Evolutionary conservation across 2,797 vertebrate genomes (phyloP).

Genomic region (Stomatorhinus walkeri): DNA sequence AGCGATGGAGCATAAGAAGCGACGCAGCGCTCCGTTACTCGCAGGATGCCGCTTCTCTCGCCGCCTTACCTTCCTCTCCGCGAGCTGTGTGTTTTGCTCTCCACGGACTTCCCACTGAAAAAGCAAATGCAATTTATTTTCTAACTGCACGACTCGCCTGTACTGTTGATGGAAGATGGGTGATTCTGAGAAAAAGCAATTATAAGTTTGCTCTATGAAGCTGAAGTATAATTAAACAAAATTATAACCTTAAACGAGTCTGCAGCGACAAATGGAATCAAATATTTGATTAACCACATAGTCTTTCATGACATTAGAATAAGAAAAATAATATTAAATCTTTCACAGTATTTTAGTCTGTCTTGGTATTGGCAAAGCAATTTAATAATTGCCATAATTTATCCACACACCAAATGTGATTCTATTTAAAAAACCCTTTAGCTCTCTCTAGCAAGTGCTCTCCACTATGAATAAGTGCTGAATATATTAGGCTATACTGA

Average conservation of each 20-base stretch:
- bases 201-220: neutral
- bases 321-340: neutral
- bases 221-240: conserved; percentile 2
- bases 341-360: neutral
- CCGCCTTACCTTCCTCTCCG: neutral
- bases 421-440: neutral
- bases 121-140: neutral
- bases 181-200: conserved; percentile 3
- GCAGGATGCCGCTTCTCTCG: too few relatives aligned
- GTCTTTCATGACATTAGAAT: neutral
- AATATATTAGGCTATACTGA: neutral
- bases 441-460: neutral
- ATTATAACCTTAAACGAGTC: neutral
- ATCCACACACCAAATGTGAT: neutral
- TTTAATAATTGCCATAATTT: neutral
- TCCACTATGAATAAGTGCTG: neutral
- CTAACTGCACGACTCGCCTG: neutral
- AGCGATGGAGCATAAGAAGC: neutral
- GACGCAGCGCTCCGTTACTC: neutral
- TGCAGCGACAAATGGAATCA: neutral
- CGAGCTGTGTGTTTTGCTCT: neutral
- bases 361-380: neutral
- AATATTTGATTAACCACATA: neutral
- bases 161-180: neutral
- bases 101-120: neutral